Base-by-base conservation (phyloP, 1,140 invertebrate species). In the Eupeodes corollae region DNA sequence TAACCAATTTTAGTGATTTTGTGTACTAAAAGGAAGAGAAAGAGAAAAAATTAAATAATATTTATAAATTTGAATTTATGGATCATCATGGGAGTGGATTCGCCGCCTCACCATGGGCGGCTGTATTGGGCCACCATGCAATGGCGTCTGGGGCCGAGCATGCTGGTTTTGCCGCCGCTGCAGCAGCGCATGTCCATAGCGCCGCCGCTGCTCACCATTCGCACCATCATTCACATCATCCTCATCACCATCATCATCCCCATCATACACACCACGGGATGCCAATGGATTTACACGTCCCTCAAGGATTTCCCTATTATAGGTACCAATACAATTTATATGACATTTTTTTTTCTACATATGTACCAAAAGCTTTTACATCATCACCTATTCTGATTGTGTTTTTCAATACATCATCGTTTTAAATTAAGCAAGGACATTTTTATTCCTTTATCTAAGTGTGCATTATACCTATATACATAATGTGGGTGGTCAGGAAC, bases 301-400 rank as follows among this genome's bases (percentile, higher is more conserved):
- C 86, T 11, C 86, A 88, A 62, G 84, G 84, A 47, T 90, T 89
- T 64, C 83, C 86, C 40, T 90, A 89, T 70, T 90, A 89, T 70
- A 83, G 86, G 87, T 90, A 67, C 19, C 9, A 35, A 42, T 26
- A 26, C 8, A 8, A 26, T 26, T 26, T 26, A 26, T 26, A 26
- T 26, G 21, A 5, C 3, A 26, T 26, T 26, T 26, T 26, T 26
- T 26, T 26, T 26, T 26, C n/a, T n/a, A n/a, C n/a, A n/a, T n/a
- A n/a, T n/a, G n/a, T n/a, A n/a, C n/a, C n/a, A n/a, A n/a, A n/a
- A n/a, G n/a, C n/a, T n/a, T n/a, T n/a, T n/a, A n/a, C n/a, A n/a
- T n/a, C n/a, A n/a, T n/a, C n/a, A n/a, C n/a, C n/a, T n/a, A n/a
- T n/a, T n/a, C n/a, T n/a, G n/a, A n/a, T n/a, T n/a, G n/a, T 26